Percentiles rank a stretch among this genome's conserved stretches.
Evolutionary conservation across 2,888 invertebrate genomes (phyloP).

Genomic region (Ormyrus rosae): DNA sequence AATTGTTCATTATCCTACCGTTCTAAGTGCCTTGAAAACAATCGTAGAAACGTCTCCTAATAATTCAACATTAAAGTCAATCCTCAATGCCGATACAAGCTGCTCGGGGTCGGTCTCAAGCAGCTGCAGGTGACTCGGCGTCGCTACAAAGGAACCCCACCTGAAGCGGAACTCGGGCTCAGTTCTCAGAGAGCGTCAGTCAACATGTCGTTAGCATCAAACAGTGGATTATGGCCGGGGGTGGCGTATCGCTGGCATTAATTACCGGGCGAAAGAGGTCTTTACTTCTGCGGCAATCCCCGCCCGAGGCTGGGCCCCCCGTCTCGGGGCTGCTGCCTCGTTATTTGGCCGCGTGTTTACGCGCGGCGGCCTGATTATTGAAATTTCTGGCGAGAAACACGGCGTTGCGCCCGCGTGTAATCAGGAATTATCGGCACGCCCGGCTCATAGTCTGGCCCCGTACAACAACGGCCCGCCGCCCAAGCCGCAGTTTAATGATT

Average conservation of each 20-base stretch:
- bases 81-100: neutral
- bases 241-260: conserved; percentile 9
- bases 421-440: conserved; percentile 33
- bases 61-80: conserved; percentile 1
- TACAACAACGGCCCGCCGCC: neutral
- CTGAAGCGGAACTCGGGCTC: neutral
- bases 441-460: neutral
- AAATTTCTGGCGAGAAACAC: conserved; percentile 7
- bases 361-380: conserved; percentile 24
- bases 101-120: neutral
- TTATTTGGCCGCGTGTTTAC: neutral
- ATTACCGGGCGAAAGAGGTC: neutral
- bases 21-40: no score
- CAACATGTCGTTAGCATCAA: conserved; percentile 44
- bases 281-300: no score
- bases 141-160: neutral
- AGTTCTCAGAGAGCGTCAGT: conserved; percentile 24
- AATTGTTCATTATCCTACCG: no score
- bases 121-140: conserved; percentile 25
- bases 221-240: conserved; percentile 34
- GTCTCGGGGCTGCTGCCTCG: conserved; percentile 13
- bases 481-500: conserved; percentile 3
- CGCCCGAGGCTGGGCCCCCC: neutral
- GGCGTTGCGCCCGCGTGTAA: conserved; percentile 22
- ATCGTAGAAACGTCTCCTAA: no score